These are phyloP conservation scores for Hydrozoanthus gracilis DNA, from an alignment of 92 coral and sea anemone species.

Conservation along the genomic window DNA sequence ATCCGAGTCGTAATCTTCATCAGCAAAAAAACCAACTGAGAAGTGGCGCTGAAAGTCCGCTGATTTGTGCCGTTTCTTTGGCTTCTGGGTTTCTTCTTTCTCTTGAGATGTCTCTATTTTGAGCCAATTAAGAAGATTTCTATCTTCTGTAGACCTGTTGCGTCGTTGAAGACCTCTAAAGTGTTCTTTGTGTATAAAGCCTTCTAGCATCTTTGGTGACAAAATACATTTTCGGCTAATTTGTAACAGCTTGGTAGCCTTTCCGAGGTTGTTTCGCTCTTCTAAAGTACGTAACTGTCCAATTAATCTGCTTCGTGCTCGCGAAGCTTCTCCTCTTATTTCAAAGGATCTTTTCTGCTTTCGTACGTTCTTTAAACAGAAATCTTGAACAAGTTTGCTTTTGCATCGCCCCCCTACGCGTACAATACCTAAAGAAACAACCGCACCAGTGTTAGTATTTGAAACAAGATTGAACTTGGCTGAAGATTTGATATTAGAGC, in stretches of 20 bases:
- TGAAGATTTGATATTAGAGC: too few species aligned
- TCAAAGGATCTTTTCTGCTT: constrained; percentile 22
- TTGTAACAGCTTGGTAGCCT: constrained; percentile 38
- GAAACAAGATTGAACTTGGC: too few species aligned
- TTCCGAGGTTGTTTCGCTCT: constrained; percentile 11
- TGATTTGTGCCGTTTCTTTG: neutral
- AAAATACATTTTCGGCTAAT: constrained; percentile 53
- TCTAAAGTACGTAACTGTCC: constrained; percentile 19
- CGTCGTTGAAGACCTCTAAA: neutral
- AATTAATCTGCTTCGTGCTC: constrained; percentile 1
- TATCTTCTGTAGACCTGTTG: neutral
- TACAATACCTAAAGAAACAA: constrained; percentile 61
- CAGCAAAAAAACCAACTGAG: constrained; percentile 24
- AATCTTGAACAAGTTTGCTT: constrained; percentile 51
- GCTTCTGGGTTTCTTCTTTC: neutral
- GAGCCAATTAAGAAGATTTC: constrained; percentile 63
- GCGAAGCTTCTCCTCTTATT: too few species aligned
- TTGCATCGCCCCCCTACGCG: constrained; percentile 95
- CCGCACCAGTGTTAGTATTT: too few species aligned
- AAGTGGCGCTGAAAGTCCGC: constrained; percentile 44
- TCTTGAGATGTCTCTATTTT: neutral
- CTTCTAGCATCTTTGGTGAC: constrained; percentile 28
- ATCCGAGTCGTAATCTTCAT: constrained; percentile 13
- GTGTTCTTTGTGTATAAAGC: constrained; percentile 31
- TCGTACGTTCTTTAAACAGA: constrained; percentile 56